phyloP scores from a whole-genome alignment of 2,888 invertebrate genomes.

The Heteropelma amictum region DNA sequence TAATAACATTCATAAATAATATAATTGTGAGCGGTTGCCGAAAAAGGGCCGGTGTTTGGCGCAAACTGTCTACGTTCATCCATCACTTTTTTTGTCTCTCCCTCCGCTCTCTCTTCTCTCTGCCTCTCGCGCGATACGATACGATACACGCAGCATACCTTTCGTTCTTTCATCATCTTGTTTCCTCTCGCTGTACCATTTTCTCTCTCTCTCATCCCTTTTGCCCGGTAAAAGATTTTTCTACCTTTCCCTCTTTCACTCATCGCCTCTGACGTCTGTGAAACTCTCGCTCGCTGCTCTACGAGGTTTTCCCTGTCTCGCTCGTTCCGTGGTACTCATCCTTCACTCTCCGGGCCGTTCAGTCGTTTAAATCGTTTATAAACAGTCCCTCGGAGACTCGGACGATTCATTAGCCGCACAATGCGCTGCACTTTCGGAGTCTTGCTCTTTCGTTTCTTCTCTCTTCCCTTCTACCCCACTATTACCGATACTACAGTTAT shows the following conservation, averaged over 20 bases:
- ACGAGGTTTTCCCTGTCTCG: conserved; percentile 40
- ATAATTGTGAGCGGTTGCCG: conserved; percentile 47
- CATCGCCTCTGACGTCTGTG: conserved; percentile 33
- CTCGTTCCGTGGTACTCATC: conserved; percentile 22
- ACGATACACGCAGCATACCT: conserved; percentile 15
- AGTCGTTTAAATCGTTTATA: conserved; percentile 72
- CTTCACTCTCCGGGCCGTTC: conserved; percentile 57
- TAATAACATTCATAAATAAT: conserved; percentile 59
- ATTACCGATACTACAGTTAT: background rate
- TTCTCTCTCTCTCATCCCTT: no score
- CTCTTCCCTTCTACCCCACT: conserved; percentile 1
- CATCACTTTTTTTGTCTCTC: conserved; percentile 62
- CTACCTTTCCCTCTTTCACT: conserved; percentile 8
- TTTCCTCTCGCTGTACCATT: conserved; percentile 28
- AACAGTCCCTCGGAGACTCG: conserved; percentile 66
- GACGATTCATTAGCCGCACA: conserved; percentile 68
- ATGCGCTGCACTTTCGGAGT: conserved; percentile 43
- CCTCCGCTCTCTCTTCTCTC: conserved; percentile 23
- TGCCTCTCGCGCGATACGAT: background rate
- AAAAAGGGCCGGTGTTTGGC: conserved; percentile 56
- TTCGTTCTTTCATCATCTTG: conserved; percentile 52
- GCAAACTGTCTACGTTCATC: conserved; percentile 69
- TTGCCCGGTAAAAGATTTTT: no score
- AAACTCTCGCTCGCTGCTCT: conserved; percentile 22
- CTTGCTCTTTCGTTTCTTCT: background rate